Conservation (phyloP, 2,113 vertebrate species). For the Corapipo altera region DNA sequence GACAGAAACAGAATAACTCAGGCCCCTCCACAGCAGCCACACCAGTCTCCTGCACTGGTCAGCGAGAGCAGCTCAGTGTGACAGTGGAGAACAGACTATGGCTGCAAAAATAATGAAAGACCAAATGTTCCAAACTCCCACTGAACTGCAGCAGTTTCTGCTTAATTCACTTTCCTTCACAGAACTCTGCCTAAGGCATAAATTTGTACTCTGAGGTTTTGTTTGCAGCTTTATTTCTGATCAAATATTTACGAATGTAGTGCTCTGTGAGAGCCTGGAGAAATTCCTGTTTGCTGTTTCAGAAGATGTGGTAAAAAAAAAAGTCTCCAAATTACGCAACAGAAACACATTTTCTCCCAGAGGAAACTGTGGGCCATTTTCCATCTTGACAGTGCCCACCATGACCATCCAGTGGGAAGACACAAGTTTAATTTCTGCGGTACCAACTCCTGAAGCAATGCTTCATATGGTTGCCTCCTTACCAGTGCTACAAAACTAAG, state of each 20-base stretch:
- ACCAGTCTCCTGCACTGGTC: neutral
- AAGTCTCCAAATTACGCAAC: neutral
- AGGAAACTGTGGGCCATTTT: neutral
- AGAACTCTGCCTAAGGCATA: neutral
- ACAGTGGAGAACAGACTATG: neutral
- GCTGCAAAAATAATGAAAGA: neutral
- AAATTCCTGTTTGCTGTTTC: neutral
- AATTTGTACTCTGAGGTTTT: neutral
- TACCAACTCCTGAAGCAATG: neutral
- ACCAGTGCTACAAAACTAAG: neutral
- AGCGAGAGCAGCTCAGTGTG: rapidly evolving
- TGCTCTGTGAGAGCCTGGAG: neutral
- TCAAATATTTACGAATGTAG: neutral
- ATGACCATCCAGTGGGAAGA: neutral
- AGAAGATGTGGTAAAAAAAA: neutral
- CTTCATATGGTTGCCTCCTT: neutral
- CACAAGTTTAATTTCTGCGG: neutral
- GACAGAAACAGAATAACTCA: neutral
- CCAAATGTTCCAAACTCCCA: neutral
- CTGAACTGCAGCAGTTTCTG: neutral
- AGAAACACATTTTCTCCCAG: neutral
- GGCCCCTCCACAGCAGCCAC: neutral
- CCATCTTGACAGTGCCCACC: neutral
- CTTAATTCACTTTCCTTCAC: neutral
- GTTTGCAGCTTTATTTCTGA: neutral